Evolutionary conservation across 1,140 invertebrate species (phyloP).

Genomic region (Ceratosolen solmsi): DNA sequence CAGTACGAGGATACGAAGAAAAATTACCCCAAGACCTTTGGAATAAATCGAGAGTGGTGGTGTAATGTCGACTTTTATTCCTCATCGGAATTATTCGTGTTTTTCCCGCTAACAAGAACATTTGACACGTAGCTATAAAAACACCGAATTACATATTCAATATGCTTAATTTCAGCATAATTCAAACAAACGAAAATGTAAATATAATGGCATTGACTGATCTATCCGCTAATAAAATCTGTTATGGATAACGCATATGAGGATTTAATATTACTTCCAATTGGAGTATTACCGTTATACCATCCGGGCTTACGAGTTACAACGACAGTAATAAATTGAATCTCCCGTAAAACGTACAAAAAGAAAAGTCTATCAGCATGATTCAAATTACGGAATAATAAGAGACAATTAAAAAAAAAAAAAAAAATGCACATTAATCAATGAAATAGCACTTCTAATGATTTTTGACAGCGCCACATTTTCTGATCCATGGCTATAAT

Average conservation of each 20-base stretch:
- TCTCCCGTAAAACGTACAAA: no score
- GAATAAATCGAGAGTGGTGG: neutral
- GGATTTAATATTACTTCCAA: neutral
- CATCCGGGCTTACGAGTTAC: neutral
- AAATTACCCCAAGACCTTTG: neutral
- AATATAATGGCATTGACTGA: neutral
- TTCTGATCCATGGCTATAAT: neutral
- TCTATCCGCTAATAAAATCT: constrained; percentile 2
- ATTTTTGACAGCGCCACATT: neutral
- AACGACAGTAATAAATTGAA: neutral
- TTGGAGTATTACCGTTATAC: neutral
- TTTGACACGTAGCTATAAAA: neutral
- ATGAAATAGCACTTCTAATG: neutral
- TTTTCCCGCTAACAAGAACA: no score
- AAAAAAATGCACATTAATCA: neutral
- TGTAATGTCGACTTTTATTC: neutral
- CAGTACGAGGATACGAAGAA: neutral
- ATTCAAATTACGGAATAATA: neutral
- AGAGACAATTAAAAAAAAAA: neutral
- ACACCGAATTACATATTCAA: neutral
- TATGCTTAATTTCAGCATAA: neutral
- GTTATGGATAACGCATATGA: neutral
- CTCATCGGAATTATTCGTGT: neutral
- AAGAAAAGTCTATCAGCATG: neutral
- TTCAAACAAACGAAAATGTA: neutral